Conservation (phyloP, 2,113 vertebrate genomes). For the Thymallus thymallus region DNA sequence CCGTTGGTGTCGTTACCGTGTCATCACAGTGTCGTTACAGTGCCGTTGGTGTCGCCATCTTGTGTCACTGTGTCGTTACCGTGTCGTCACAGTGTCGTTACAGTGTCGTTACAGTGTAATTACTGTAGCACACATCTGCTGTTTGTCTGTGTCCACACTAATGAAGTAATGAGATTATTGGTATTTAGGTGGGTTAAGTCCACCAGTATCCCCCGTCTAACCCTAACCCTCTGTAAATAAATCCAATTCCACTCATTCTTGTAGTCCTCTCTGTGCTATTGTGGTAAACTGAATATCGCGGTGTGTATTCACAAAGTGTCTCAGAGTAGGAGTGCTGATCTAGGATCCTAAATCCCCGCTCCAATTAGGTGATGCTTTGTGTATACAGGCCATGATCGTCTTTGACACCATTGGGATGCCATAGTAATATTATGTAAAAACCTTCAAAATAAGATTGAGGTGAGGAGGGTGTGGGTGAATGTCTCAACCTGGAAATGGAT, state of each 20-base stretch:
- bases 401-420: background rate
- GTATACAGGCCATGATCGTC: background rate
- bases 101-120: background rate
- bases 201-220: background rate
- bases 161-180: background rate
- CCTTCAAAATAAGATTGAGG: background rate
- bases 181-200: conserved; percentile 1
- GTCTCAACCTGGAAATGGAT: conserved; percentile 19
- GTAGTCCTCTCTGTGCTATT: background rate
- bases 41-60: no score
- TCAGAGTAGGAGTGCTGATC: no score
- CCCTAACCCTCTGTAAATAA: background rate
- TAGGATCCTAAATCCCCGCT: no score
- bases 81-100: no score
- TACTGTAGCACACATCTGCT: background rate
- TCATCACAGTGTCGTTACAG: no score
- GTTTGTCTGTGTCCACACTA: background rate
- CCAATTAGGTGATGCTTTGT: background rate
- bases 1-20: no score
- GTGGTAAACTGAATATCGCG: background rate
- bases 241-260: background rate
- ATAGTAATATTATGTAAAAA: background rate
- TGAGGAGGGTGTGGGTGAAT: background rate
- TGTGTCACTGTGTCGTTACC: no score
- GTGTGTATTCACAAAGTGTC: no score